phyloP scores from a whole-genome alignment of 1,140 invertebrate genomes.

The Globodera rostochiensis region DNA sequence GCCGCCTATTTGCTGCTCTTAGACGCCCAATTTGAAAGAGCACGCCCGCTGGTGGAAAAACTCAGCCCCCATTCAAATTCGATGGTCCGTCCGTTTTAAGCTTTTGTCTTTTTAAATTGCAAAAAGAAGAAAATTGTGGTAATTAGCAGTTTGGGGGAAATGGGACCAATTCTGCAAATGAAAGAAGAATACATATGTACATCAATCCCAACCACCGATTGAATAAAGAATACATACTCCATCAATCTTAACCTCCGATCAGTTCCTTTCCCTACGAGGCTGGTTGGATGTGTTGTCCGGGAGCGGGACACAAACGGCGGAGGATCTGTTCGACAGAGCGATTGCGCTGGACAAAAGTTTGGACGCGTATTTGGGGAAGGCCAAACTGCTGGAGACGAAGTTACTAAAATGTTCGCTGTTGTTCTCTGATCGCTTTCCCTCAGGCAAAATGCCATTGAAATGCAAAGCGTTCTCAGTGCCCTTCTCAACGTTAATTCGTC shows the following conservation, averaged over 20 bases:
- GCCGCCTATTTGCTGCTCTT: constrained; percentile 32
- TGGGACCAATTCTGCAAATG: too few relatives aligned
- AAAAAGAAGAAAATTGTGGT: too few relatives aligned
- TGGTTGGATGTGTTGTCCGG: constrained; percentile 47
- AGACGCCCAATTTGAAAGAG: constrained; percentile 30
- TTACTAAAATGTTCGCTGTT: neutral
- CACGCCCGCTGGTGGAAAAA: constrained; percentile 24
- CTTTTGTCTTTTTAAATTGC: too few relatives aligned
- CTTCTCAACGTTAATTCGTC: constrained; percentile 40
- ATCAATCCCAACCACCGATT: too few relatives aligned
- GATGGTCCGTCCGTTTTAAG: constrained; percentile 16
- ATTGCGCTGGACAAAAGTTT: constrained; percentile 39
- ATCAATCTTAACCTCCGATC: neutral
- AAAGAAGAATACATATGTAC: too few relatives aligned
- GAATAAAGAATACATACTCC: too few relatives aligned
- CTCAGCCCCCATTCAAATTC: constrained; percentile 39
- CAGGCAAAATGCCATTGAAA: constrained; percentile 46
- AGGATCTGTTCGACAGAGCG: constrained; percentile 43
- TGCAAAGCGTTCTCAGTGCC: constrained; percentile 33
- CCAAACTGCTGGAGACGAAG: constrained; percentile 46
- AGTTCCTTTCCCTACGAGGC: constrained; percentile 42
- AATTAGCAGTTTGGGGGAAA: too few relatives aligned
- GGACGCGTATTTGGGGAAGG: constrained; percentile 52
- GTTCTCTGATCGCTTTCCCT: neutral
- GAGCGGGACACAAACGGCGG: constrained; percentile 39